Percentiles rank a stretch among this genome's conserved stretches.
Conservation (phyloP, 2,888 invertebrate species). For the Conomelus anceps region DNA sequence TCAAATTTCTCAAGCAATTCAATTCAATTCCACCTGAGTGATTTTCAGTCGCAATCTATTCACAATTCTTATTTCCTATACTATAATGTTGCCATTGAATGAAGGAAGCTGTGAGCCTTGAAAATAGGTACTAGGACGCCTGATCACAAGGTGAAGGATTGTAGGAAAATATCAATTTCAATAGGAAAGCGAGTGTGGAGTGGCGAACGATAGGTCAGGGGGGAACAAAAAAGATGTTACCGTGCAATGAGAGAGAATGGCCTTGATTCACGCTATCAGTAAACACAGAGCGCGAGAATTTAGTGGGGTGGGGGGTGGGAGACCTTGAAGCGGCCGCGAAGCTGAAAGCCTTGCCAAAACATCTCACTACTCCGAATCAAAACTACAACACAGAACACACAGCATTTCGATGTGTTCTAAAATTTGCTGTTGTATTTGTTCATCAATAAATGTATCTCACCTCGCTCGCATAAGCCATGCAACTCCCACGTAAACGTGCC, state of each 20-base stretch:
- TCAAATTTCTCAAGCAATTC: not conserved
- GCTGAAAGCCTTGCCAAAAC: not conserved
- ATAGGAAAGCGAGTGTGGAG: not conserved
- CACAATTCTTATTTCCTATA: too few species aligned
- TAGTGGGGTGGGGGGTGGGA: not conserved
- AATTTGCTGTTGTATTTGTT: not conserved
- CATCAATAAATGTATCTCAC: not conserved
- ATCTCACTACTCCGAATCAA: not conserved
- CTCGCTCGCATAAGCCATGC: not conserved
- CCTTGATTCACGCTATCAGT: slow-evolving; percentile 5
- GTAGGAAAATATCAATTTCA: not conserved
- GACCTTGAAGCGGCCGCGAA: not conserved
- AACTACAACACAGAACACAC: not conserved
- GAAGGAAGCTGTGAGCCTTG: not conserved
- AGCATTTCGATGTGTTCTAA: not conserved
- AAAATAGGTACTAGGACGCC: not conserved
- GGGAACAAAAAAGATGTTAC: not conserved
- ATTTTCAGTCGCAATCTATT: not conserved
- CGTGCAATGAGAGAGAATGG: not conserved
- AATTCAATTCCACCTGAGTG: not conserved
- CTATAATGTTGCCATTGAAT: not conserved
- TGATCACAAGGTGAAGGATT: not conserved
- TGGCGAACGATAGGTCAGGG: not conserved
- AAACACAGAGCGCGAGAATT: not conserved
- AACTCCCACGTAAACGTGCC: not conserved